A percentile compares a stretch with the other conserved stretches of the same genome.
Evolutionary conservation across 2,888 invertebrate species (phyloP).

Genomic region (Embidobia sp.): DNA sequence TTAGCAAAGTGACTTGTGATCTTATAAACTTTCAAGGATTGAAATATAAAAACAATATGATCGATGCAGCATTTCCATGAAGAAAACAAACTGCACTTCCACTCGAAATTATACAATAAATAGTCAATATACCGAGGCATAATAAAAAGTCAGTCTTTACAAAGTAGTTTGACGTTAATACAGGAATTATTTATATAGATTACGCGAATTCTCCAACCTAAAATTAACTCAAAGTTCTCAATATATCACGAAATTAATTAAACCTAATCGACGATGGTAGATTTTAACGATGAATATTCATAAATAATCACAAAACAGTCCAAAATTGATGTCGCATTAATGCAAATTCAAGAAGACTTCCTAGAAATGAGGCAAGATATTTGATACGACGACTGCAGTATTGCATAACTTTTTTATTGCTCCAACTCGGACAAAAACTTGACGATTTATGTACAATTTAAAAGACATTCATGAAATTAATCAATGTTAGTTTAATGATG

Average conservation of each 20-base stretch:
- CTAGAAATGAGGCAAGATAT: not conserved
- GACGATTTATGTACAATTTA: no score
- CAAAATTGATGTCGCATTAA: constrained; percentile 11
- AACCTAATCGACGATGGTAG: not conserved
- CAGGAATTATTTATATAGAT: constrained; percentile 2
- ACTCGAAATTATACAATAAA: no score
- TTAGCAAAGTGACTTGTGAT: constrained; percentile 41
- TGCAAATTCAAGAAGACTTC: constrained; percentile 22
- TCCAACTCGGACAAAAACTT: constrained; percentile 2
- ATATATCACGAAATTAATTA: no score
- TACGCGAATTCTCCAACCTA: no score
- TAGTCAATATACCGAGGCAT: no score
- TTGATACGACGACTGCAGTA: not conserved
- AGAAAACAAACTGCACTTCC: not conserved
- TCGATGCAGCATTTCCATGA: constrained; percentile 12
- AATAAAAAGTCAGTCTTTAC: no score
- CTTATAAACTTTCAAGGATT: constrained; percentile 38
- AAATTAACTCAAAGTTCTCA: no score
- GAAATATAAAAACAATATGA: constrained; percentile 31
- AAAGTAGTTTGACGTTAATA: not conserved
- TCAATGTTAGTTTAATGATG: no score
- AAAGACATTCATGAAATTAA: no score
- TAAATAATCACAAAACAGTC: no score
- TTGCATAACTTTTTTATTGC: constrained; percentile 16
- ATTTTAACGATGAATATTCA: not conserved